phyloP scores from a whole-genome alignment of 2,888 invertebrate species.

The Spilarctia lutea region DNA sequence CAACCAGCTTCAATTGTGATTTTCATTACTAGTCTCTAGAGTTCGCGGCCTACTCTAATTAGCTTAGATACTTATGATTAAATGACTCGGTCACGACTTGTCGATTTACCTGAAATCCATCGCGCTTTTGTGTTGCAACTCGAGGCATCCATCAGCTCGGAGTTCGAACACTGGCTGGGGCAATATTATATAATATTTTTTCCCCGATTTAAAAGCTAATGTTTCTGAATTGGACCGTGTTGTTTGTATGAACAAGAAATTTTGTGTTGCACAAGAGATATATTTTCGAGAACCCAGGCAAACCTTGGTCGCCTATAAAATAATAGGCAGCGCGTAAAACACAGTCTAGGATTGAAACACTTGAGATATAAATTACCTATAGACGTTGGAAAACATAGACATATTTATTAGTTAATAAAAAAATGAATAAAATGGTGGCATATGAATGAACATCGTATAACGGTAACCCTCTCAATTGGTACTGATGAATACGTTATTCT shows the following conservation, averaged over 20 bases:
- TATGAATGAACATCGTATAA: neutral
- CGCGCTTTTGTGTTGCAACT: slow-evolving; percentile 76
- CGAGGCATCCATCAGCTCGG: slow-evolving; percentile 72
- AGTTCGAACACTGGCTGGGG: slow-evolving; percentile 51
- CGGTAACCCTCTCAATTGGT: neutral
- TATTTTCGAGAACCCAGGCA: neutral
- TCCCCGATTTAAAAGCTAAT: neutral
- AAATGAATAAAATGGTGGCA: neutral
- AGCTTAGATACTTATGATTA: slow-evolving; percentile 84
- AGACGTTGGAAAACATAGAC: neutral
- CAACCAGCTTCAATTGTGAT: slow-evolving; percentile 81
- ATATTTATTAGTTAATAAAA: neutral
- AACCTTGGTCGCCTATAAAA: neutral
- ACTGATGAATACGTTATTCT: neutral
- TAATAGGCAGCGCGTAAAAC: neutral
- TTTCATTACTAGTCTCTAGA: slow-evolving; percentile 82
- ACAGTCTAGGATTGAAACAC: neutral
- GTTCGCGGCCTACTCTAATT: slow-evolving; percentile 85
- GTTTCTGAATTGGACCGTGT: neutral
- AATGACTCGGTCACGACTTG: slow-evolving; percentile 81
- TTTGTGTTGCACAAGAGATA: too few relatives aligned
- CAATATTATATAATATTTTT: slow-evolving; percentile 20
- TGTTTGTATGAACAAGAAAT: neutral
- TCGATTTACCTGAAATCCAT: slow-evolving; percentile 82
- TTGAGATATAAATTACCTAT: neutral